Percentiles rank a stretch among this genome's conserved stretches.
Evolutionary conservation across 2,797 vertebrate genomes (phyloP).

Genomic region (Merluccius polli): DNA sequence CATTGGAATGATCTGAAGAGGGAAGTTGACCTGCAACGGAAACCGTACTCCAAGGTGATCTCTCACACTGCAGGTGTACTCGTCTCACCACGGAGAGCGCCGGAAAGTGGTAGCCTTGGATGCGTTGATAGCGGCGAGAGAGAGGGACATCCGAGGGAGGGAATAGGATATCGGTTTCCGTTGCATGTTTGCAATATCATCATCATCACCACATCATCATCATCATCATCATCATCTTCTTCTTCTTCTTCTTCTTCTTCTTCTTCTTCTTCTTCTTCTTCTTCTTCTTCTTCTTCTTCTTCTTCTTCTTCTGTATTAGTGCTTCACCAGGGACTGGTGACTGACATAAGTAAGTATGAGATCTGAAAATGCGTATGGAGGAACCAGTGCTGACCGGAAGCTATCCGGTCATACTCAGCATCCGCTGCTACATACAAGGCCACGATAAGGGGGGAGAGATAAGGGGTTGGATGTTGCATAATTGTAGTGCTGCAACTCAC

Average conservation of each 20-base stretch:
- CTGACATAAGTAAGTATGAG: neutral
- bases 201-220: neutral
- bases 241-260: neutral
- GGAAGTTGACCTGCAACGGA: no score
- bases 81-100: no score
- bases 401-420: neutral
- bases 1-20: neutral
- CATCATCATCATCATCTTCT: neutral
- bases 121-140: neutral
- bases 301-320: neutral
- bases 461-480: constrained; percentile 30
- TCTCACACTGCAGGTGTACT: no score
- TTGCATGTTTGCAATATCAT: no score
- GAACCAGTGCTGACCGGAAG: neutral
- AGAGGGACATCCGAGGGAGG: neutral
- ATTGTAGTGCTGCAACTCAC: no score
- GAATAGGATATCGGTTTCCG: neutral
- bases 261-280: neutral
- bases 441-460: neutral
- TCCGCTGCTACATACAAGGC: neutral
- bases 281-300: neutral
- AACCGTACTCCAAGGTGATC: neutral
- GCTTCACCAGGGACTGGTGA: neutral
- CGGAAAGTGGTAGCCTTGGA: neutral
- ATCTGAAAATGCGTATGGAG: neutral